A percentile compares a stretch with the other conserved stretches of the same genome.
Conservation (phyloP, 2,113 vertebrate species). For the Cariama cristata region DNA sequence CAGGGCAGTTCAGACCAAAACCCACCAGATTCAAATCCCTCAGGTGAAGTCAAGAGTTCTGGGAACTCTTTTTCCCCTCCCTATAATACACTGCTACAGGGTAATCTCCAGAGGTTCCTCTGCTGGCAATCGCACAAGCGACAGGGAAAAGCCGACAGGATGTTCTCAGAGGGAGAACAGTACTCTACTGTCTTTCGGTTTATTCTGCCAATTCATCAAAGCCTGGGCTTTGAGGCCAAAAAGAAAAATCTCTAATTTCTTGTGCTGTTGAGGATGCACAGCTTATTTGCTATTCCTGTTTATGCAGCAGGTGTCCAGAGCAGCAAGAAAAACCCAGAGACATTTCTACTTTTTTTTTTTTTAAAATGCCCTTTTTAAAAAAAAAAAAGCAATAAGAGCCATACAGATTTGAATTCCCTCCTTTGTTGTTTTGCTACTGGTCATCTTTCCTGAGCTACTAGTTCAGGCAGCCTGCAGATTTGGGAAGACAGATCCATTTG, state of each 20-base stretch:
- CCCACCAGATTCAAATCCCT: background rate
- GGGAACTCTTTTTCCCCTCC: background rate
- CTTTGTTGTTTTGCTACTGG: background rate
- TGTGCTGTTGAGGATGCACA: background rate
- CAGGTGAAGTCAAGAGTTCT: constrained; percentile 18
- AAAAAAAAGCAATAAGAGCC: no score
- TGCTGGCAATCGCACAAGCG: background rate
- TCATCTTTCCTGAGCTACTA: background rate
- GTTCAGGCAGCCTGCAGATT: background rate
- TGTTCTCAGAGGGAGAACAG: constrained; percentile 59
- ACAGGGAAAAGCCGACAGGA: constrained; percentile 35
- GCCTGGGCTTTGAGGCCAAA: background rate
- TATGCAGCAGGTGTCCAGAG: constrained; percentile 35
- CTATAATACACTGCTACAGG: background rate
- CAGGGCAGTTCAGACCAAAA: background rate
- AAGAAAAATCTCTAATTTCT: constrained; percentile 17
- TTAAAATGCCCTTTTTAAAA: no score
- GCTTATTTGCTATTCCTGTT: constrained; percentile 4
- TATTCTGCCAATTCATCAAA: constrained; percentile 43
- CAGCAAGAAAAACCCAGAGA: background rate
- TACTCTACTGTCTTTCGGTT: constrained; percentile 25
- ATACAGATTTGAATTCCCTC: background rate
- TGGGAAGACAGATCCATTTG: background rate
- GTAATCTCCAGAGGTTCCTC: constrained; percentile 40
- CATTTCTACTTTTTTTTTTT: background rate